Evolutionary conservation across 2,797 vertebrate species (phyloP), one percentile per base, ranked within the genome.

Genomic region (Coranthus polyacanthus): DNA sequence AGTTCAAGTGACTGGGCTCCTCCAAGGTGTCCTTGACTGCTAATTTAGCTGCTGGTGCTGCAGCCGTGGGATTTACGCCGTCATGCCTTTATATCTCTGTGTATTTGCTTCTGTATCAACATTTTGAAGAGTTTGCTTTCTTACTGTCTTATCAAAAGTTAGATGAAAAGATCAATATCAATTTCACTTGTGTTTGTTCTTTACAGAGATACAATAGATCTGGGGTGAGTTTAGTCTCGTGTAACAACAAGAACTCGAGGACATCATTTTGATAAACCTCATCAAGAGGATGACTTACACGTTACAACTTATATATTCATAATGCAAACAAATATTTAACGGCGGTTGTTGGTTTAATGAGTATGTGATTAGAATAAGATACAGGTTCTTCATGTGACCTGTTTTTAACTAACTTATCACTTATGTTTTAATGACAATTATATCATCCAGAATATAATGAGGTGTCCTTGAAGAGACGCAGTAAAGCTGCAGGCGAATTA

Each of bases 111-210:
- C 11, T 2, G 26, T 58, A 5, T 7, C 38, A 21, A n/a, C n/a
- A n/a, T n/a, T 72, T 37, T 59, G 7, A 26, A 20, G 54, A 55
- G 64, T 24, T 3, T 2, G 0, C 8, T 51, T 45, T 51, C 54
- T 24, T 16, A 3, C 9, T 26, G 49, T 68, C 38, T 49, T 21
- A 34, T 4, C 13, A n/a, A 44, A 41, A 58, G 43, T 54, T 55
- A 9, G 50, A 55, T 42, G 22, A 50, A 74, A 68, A 66, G 39
- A 73, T 82, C 67, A 70, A 68, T 77, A 64, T 49, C 24, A 54
- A 22, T 63, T 74, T 47, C 32, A 60, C 78, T 51, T 41, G 29
- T 50, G 36, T 53, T 74, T 20, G 24, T n/a, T n/a, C n/a, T n/a
- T 24, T 42, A 36, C 24, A 54, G 24, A 68, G 32, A 76, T 43